A percentile compares a stretch with the other conserved stretches of the same genome.
Conservation (phyloP, 1,140 invertebrate genomes). For the honey bee (Apis mellifera) region Amel_HAv3.1 CM009937.2:2423501-2424000, state of each 20-base stretch:
- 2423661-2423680: too few species aligned
- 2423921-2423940: conserved; percentile 29
- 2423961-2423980: conserved; percentile 55
- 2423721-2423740: background rate
- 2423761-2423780: background rate
- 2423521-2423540: too few species aligned
- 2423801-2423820: background rate
- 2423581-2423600: too few species aligned
- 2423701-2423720: too few species aligned
- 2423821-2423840: conserved; percentile 28
- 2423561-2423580: too few species aligned
- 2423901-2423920: conserved; percentile 25
- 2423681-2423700: too few species aligned
- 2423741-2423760: background rate
- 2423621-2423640: too few species aligned
- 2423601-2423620: too few species aligned
- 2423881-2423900: conserved; percentile 31
- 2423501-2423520: too few species aligned
- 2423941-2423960: conserved; percentile 53
- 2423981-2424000: conserved; percentile 29
- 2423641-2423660: too few species aligned
- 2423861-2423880: conserved; percentile 20
- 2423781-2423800: background rate
- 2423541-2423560: too few species aligned
- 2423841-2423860: conserved; percentile 52